Base-by-base conservation (phyloP, 2,888 invertebrate genomes). In the Agriotes lineatus region DNA sequence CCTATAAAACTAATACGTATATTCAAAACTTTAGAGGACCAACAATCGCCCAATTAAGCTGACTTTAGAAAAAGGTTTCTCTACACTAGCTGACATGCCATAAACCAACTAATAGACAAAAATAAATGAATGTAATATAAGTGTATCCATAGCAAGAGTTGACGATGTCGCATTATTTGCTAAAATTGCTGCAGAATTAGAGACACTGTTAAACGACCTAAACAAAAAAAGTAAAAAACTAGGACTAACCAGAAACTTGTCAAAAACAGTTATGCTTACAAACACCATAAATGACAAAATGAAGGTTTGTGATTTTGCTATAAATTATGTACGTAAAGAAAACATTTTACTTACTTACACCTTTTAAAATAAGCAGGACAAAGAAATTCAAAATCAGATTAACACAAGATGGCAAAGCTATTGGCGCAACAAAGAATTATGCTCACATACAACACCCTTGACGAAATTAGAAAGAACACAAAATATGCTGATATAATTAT, bases 381-480 rank as follows among this genome's bases (percentile, higher is more conserved):
- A 39, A 39, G 39, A 39, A 39, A 39, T 39, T n/a, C 39, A 39
- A 39, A 39, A 39, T n/a, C 39, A n/a, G 14, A 39, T 39, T 39
- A 3, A 5, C 14, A n/a, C 39, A 39, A n/a, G n/a, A 10, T 39
- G 39, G 39, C 14, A n/a, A 4, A 39, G 39, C n/a, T 39, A 39
- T 4, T 39, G 39, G 39, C 14, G 14, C n/a, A 39, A 39, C 10
- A 39, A 39, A 39, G 39, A 39, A 39, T 39, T 39, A 39, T 14
- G 39, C n/a, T n/a, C n/a, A n/a, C n/a, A n/a, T n/a, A n/a, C n/a
- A n/a, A n/a, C n/a, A n/a, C n/a, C n/a, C n/a, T n/a, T n/a, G n/a
- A n/a, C n/a, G n/a, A n/a, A n/a, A n/a, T n/a, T n/a, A n/a, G n/a
- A n/a, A n/a, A n/a, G n/a, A n/a, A n/a, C n/a, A n/a, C n/a, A n/a